Percentiles rank a stretch among this genome's conserved stretches.
phyloP scores from a whole-genome alignment of 2,797 vertebrate species.

The Ispidina lecontei region DNA sequence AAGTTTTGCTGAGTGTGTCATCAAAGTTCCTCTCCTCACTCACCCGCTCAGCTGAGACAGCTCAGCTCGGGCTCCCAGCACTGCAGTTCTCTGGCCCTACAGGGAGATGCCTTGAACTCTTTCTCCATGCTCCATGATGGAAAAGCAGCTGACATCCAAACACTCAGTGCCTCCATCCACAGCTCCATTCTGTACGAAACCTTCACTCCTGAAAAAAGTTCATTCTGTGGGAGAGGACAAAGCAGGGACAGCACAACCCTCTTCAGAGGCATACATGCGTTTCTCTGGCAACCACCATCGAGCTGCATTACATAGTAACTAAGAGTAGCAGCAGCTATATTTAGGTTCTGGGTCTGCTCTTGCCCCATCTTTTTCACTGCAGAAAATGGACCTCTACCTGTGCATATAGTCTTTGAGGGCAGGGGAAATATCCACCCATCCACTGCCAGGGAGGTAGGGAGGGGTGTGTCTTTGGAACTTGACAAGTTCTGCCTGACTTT shows the following conservation, averaged over 20 bases:
- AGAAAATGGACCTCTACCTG: not conserved
- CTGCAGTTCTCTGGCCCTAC: not conserved
- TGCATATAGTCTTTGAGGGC: not conserved
- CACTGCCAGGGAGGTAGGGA: accelerated
- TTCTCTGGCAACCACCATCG: conserved; percentile 74
- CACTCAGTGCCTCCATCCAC: not conserved
- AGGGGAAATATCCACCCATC: not conserved
- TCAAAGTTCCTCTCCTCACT: not conserved
- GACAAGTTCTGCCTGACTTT: not conserved
- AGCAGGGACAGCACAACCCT: conserved; percentile 63
- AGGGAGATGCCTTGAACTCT: not conserved
- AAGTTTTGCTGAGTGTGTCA: not conserved
- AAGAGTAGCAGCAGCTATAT: conserved; percentile 66
- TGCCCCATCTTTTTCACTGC: conserved; percentile 24
- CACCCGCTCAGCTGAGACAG: not conserved
- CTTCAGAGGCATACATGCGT: conserved; percentile 64
- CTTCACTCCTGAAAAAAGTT: conserved; percentile 59
- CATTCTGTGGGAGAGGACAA: conserved; percentile 68
- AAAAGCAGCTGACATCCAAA: conserved; percentile 33
- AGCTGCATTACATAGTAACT: conserved; percentile 60
- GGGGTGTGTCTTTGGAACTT: not conserved
- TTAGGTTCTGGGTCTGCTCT: conserved; percentile 45
- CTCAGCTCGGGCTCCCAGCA: not conserved
- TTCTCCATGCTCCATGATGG: not conserved
- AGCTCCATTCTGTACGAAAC: conserved; percentile 19